Evolutionary conservation across 2,113 vertebrate species (phyloP).

Genomic region (Paramormyrops kingsleyae): DNA sequence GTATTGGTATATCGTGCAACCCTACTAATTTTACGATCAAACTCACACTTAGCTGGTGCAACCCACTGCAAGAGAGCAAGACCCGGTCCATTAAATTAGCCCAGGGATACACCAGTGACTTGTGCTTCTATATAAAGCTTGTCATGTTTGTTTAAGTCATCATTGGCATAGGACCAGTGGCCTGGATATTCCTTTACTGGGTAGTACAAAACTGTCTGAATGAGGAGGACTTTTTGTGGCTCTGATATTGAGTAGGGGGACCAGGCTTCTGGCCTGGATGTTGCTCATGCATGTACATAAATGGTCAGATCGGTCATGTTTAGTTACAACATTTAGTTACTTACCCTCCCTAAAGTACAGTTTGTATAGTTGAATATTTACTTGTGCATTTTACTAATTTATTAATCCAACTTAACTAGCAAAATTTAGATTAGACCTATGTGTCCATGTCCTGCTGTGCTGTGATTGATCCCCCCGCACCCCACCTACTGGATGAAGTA

Average conservation of each 20-base stretch:
- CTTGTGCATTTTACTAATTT: background rate
- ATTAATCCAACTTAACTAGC: background rate
- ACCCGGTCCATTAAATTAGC: background rate
- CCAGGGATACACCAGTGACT: background rate
- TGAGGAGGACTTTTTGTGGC: background rate
- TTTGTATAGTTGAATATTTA: background rate
- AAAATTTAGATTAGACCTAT: background rate
- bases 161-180: background rate
- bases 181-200: background rate
- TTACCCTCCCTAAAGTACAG: background rate
- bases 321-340: background rate
- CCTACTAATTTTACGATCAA: background rate
- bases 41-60: background rate
- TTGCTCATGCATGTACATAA: background rate
- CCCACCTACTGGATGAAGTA: no score
- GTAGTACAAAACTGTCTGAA: background rate
- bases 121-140: background rate
- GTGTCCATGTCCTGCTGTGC: background rate
- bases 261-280: background rate
- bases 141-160: background rate
- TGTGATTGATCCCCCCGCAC: background rate
- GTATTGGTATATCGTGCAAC: no score
- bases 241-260: background rate
- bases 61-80: background rate
- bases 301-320: background rate